Evolutionary conservation across 2,888 invertebrate genomes (phyloP).

Genomic region (Eurytoma adleriae): DNA sequence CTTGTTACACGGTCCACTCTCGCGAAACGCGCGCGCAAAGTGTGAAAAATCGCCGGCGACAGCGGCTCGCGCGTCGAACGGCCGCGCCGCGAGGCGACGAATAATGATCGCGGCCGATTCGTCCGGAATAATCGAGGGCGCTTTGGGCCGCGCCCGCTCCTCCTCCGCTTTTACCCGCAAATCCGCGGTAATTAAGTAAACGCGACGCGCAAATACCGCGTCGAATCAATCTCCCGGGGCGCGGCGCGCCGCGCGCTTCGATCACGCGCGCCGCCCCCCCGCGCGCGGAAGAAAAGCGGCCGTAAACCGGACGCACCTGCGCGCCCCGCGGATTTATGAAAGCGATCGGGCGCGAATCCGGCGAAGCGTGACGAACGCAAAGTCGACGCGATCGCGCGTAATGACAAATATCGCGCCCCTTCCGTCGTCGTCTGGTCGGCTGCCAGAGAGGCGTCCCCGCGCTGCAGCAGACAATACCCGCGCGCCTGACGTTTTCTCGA

Average conservation of each 20-base stretch:
- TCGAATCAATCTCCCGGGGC: conserved; percentile 46
- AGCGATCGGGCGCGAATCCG: conserved; percentile 38
- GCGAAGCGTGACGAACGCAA: conserved; percentile 67
- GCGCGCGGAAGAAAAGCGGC: neutral
- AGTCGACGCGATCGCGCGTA: neutral
- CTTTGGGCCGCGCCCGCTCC: neutral
- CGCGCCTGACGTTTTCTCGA: conserved; percentile 43
- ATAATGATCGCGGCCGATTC: neutral
- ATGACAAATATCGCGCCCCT: no score
- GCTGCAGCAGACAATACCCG: conserved; percentile 43
- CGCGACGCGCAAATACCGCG: conserved; percentile 40
- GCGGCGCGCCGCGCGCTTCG: neutral
- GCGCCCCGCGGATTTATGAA: neutral
- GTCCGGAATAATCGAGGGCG: conserved; percentile 39
- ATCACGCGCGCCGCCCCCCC: no score
- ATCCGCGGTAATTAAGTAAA: conserved; percentile 51
- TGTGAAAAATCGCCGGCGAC: neutral
- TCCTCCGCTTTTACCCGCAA: conserved; percentile 8
- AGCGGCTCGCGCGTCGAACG: neutral
- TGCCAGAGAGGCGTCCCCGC: conserved; percentile 59
- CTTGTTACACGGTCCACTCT: neutral
- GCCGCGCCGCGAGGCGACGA: neutral
- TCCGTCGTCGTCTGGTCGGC: conserved; percentile 50
- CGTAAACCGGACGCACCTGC: neutral
- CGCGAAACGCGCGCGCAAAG: neutral